Conservation (phyloP, 2,113 vertebrate species). For the Plectropomus leopardus region DNA sequence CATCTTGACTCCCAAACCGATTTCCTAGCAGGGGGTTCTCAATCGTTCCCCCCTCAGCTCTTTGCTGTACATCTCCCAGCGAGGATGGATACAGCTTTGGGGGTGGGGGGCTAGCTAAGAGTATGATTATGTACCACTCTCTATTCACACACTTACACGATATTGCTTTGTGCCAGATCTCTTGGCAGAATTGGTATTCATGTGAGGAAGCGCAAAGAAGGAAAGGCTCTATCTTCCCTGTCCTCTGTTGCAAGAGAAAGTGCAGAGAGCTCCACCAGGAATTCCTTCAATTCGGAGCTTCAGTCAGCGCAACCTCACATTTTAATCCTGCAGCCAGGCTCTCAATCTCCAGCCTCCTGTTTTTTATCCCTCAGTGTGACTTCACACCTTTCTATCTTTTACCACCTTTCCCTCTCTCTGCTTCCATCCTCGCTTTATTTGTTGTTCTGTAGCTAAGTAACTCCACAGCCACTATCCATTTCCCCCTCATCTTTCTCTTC, state of each 20-base stretch:
- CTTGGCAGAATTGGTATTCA: conserved; percentile 20
- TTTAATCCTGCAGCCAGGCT: background rate
- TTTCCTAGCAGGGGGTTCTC: conserved; percentile 41
- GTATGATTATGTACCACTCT: conserved; percentile 44
- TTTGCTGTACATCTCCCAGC: conserved; percentile 35
- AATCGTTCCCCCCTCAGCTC: conserved; percentile 17
- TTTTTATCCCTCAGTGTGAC: background rate
- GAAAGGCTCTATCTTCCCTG: conserved; percentile 2
- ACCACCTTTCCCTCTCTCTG: background rate
- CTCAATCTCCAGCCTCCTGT: background rate
- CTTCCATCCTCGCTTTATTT: background rate
- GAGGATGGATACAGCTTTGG: conserved; percentile 21
- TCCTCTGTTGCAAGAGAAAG: conserved; percentile 31
- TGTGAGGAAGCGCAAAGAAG: conserved; percentile 3
- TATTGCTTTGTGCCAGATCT: conserved; percentile 40
- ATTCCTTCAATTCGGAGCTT: conserved; percentile 24
- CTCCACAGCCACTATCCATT: background rate
- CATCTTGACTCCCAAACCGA: conserved; percentile 40
- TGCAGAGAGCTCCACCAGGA: conserved; percentile 31
- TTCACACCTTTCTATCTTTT: conserved; percentile 1
- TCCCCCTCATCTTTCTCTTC: background rate
- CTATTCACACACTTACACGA: conserved; percentile 48
- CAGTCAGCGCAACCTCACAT: conserved; percentile 10
- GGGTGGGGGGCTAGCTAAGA: conserved; percentile 16
- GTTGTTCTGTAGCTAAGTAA: background rate